Evolutionary conservation across 1,140 invertebrate genomes (phyloP).

Genomic region (Papilio aristodemus): DNA sequence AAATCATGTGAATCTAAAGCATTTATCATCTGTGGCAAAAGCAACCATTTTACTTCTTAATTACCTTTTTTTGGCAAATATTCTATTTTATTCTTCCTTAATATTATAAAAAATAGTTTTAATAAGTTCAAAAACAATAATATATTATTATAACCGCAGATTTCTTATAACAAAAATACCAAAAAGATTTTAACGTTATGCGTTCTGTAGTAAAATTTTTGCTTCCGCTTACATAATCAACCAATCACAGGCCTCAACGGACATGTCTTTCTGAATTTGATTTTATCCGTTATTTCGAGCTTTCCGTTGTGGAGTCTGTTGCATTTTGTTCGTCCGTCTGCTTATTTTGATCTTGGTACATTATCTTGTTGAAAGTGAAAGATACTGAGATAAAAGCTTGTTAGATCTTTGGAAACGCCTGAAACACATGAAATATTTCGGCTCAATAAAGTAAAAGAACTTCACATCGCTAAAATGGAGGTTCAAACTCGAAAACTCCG

Average conservation of each 20-base stretch:
- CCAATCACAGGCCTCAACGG: constrained; percentile 31
- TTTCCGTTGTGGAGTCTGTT: not conserved
- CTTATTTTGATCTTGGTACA: not conserved
- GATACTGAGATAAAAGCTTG: not conserved
- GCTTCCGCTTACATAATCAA: constrained; percentile 5
- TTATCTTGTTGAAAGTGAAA: not conserved
- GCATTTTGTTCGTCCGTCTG: not conserved
- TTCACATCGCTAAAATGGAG: constrained; percentile 53
- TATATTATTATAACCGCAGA: not conserved
- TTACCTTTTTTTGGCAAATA: not conserved
- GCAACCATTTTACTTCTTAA: not conserved
- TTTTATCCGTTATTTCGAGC: constrained; percentile 46
- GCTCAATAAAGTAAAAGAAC: not conserved
- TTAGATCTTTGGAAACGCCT: not conserved
- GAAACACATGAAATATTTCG: constrained; percentile 17
- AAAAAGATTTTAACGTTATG: not conserved
- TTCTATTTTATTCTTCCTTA: not conserved
- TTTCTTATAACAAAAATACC: not conserved
- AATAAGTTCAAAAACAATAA: no score
- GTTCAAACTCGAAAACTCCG: constrained; percentile 54
- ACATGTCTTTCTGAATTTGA: constrained; percentile 34
- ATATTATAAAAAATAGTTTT: not conserved
- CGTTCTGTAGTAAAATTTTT: not conserved
- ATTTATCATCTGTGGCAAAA: not conserved
- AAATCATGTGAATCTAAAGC: not conserved